Percentiles rank a stretch among this genome's conserved stretches.
Conservation (phyloP, 1,140 invertebrate genomes). For the Ylistrum balloti region DNA sequence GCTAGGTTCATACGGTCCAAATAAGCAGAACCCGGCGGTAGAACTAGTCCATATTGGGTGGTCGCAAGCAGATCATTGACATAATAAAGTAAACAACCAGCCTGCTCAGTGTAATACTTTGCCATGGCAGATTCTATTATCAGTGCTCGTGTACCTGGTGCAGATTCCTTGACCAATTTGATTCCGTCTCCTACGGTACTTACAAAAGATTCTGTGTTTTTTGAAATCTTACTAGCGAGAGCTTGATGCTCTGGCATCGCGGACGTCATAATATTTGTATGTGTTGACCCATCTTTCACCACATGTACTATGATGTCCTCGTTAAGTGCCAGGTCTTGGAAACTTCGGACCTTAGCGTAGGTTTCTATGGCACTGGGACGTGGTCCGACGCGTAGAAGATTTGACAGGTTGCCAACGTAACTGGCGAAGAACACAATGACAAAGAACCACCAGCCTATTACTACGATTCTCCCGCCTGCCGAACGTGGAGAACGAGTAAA, state of each 20-base stretch:
- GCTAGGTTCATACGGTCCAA: slow-evolving; percentile 57
- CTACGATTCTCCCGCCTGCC: slow-evolving; percentile 71
- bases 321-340: slow-evolving; percentile 89
- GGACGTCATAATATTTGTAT: slow-evolving; percentile 92
- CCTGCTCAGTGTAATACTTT: slow-evolving; percentile 64
- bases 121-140: slow-evolving; percentile 97
- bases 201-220: slow-evolving; percentile 49
- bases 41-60: slow-evolving; percentile 65
- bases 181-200: slow-evolving; percentile 66
- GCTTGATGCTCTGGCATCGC: slow-evolving; percentile 43
- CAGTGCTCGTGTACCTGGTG: slow-evolving; percentile 94
- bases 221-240: not conserved
- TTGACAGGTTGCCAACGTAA: slow-evolving; percentile 75
- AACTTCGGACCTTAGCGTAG: slow-evolving; percentile 94
- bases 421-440: slow-evolving; percentile 71
- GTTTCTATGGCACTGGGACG: slow-evolving; percentile 89
- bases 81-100: slow-evolving; percentile 67
- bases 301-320: slow-evolving; percentile 46
- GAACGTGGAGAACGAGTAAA: slow-evolving; percentile 69
- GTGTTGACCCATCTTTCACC: slow-evolving; percentile 86
- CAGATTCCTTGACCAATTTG: slow-evolving; percentile 62
- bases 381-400: slow-evolving; percentile 65
- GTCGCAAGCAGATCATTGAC: slow-evolving; percentile 64
- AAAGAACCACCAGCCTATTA: slow-evolving; percentile 77
- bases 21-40: slow-evolving; percentile 42